Evolutionary conservation across 1,140 invertebrate genomes (phyloP), one percentile per base, ranked within the genome.

Genomic region (Akabosia matsudoensis): DNA sequence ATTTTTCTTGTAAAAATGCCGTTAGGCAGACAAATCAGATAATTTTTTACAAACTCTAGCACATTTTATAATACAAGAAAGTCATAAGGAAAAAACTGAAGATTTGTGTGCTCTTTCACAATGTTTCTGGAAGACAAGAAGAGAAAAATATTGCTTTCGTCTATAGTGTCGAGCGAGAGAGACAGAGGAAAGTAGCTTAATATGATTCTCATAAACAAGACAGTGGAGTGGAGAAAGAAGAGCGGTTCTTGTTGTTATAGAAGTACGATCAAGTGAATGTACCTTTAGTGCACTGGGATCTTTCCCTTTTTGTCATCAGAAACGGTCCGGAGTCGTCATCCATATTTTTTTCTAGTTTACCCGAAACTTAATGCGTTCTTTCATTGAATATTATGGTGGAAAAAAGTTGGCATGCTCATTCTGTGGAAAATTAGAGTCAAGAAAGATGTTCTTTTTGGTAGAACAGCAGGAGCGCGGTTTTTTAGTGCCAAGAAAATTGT

Each of bases 341-440:
- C n/a, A n/a, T n/a, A n/a, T n/a, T n/a, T 45, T 45, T 18, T 10
- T 45, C 37, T 18, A 10, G 37, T 45, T 7, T 45, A 18, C 37
- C 37, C 18, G 37, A 45, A n/a, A n/a, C n/a, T n/a, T n/a, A n/a
- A n/a, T n/a, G n/a, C n/a, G n/a, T n/a, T n/a, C n/a, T n/a, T n/a
- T n/a, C n/a, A n/a, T n/a, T 45, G 37, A 7, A 45, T 45, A 45
- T 45, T 45, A 45, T 45, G 18, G 7, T 45, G n/a, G n/a, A 45
- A 10, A 45, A 61, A 61, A 61, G 7, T 61, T 61, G 54, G 54
- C 54, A 61, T 61, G 24, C 7, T 22, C 54, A 61, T 61, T 61
- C 54, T 61, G 14, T 61, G 54, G 54, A 61, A 61, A 61, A 61
- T 61, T 61, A 61, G 13, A 61, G 54, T 61, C 24, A 61, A 61